Base-by-base conservation (phyloP, 2,113 vertebrate genomes). In the Syngnathus scovelli region DNA sequence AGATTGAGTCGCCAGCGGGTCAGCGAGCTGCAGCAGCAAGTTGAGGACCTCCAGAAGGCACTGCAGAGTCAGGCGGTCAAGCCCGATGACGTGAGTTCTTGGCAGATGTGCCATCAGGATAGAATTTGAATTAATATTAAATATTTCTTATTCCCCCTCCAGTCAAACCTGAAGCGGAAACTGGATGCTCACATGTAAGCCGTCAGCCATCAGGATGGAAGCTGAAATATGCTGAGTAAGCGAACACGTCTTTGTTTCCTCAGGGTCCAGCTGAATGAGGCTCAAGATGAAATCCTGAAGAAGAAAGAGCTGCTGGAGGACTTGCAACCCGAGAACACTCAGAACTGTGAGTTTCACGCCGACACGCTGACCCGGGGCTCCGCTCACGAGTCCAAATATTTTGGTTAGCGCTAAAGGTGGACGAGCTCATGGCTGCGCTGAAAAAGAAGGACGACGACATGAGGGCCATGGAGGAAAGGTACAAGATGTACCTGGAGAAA, bases 371-470 rank as follows among this genome's bases (percentile, higher is more conserved):
- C 27, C 9, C 6, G 6, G 13, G 27, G 18, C 33, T 39, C 15
- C 21, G 7, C 41, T 44, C 19, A 37, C 1, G 1, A 37, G 49
- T 54, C 13, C 33, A 23, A 23, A 12, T 43, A 10, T 23, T 62
- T 56, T 58, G 67, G 1, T 11, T 54, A 99, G 97, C 91, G 27
- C 87, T 95, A 87, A 95, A 93, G 80, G 84, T 97, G 75, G 93
- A 89, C 63, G 95, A 98, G 80, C 90, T 99, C 81, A 94, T 93
- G 86, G 92, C 94, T 46, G 94, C 96, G 72, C 91, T 99, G 76
- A 93, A 92, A 76, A 99, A 99, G 89, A 99, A 99, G 75, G 97
- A 99, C 64, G 97, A 99, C 15, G 97, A 99, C 88, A 99, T 99
- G 97, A 93, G 92, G 86, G 94, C 95, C 10, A 99, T 99, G 96